Conservation (phyloP, 2,113 vertebrate genomes). For the Rhipidura dahli region DNA sequence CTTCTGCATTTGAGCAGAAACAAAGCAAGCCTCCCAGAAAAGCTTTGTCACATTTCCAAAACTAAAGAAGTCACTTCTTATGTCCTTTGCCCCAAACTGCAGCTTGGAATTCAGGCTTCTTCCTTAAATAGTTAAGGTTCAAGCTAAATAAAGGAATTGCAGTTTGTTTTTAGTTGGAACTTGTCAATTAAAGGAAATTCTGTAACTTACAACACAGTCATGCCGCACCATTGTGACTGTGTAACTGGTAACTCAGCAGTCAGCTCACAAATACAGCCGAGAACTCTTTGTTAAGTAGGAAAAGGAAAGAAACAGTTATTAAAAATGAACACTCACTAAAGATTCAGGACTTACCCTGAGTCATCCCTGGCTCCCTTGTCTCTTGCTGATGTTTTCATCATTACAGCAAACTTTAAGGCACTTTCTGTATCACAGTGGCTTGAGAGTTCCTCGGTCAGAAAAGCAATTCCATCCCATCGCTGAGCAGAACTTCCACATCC, state of each 20-base stretch:
- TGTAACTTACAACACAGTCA: not conserved
- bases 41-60: not conserved
- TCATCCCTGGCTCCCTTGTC: conserved; percentile 54
- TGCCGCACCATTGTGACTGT: not conserved
- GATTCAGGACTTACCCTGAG: conserved; percentile 73
- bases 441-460: conserved; percentile 14
- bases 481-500: conserved; percentile 47
- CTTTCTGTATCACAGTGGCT: conserved; percentile 56
- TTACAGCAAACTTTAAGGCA: conserved; percentile 29
- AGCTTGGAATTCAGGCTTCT: not conserved
- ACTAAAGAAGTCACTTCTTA: not conserved
- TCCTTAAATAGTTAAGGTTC: not conserved
- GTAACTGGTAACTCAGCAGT: not conserved
- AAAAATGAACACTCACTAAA: conserved; percentile 14
- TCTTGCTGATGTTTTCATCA: conserved; percentile 73
- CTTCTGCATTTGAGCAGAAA: not conserved
- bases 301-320: not conserved
- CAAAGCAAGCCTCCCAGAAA: not conserved
- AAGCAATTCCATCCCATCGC: conserved; percentile 46
- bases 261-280: not conserved
- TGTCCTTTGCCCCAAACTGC: not conserved
- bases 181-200: not conserved
- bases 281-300: not conserved
- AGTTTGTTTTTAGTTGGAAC: not conserved
- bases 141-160: not conserved